Percentiles rank a stretch among this genome's conserved stretches.
Conservation (phyloP, 2,797 vertebrate genomes). For the Tauraco hartlaubi region DNA sequence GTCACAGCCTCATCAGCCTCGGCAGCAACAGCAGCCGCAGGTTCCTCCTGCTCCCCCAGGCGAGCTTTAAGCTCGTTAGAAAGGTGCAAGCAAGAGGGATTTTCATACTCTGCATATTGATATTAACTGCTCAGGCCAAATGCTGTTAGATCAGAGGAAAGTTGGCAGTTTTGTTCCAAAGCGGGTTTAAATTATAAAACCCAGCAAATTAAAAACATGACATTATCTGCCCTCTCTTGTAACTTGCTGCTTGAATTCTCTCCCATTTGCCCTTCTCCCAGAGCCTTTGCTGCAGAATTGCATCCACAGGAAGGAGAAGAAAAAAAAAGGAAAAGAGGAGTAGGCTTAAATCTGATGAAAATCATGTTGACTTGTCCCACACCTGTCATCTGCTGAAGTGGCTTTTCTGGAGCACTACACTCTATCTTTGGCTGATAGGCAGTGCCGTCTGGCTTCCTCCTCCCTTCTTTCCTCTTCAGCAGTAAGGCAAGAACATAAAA, state of each 20-base stretch:
- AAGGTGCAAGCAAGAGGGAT: constrained; percentile 49
- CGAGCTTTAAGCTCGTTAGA: constrained; percentile 31
- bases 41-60: constrained; percentile 45
- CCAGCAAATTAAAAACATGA: constrained; percentile 43
- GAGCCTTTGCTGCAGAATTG: not conserved
- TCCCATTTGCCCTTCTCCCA: constrained; percentile 14
- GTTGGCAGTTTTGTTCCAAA: constrained; percentile 40
- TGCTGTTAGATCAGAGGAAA: constrained; percentile 41
- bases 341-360: constrained; percentile 65
- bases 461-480: constrained; percentile 65
- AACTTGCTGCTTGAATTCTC: constrained; percentile 48
- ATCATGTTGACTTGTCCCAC: constrained; percentile 63
- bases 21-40: not conserved
- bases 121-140: constrained; percentile 54
- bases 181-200: constrained; percentile 60
- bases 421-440: constrained; percentile 72
- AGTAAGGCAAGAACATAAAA: constrained; percentile 67
- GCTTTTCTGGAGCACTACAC: constrained; percentile 70
- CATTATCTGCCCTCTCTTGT: constrained; percentile 40
- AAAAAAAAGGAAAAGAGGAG: not conserved
- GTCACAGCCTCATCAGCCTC: not conserved
- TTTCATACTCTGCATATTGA: constrained; percentile 55
- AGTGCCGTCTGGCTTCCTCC: constrained; percentile 64
- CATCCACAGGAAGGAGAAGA: constrained; percentile 16
- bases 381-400: constrained; percentile 64